Evolutionary conservation across 1,140 invertebrate species (phyloP), one percentile per base, ranked within the genome.

Genomic region (Vanessa atalanta): DNA sequence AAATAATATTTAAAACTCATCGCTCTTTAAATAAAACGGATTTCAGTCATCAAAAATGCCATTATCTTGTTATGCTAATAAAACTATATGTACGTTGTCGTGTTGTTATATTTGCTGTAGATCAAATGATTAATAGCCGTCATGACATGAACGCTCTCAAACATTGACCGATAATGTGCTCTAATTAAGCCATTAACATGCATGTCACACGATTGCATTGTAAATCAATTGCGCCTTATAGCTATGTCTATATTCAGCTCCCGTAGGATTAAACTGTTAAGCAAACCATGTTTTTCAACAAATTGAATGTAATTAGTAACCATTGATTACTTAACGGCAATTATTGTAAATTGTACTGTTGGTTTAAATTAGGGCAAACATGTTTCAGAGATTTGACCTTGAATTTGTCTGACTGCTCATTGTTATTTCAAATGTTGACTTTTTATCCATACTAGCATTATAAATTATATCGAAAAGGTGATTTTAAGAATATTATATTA

Each of bases 181-280:
- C 51, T 57, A 68, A 68, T 68, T 68, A 68, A 57, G 66, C 51
- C n/a, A 68, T 68, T 68, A 68, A 57, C 66, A 68, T 23, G 15
- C 37, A 31, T 43, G 53, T 68, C 66, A 57, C 66, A 55, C 43
- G 16, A 16, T 57, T 47, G 51, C 31, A 16, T 11, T 37, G 26
- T 67, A 43, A 47, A 68, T 68, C 11, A 57, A 68, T 68, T 55
- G 37, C n/a, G 13, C 15, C n/a, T n/a, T 47, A 51, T 43, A 37
- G 23, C 47, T 16, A 51, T 20, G 23, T 3, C 51, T 11, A 26
- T 60, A 55, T 55, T 55, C 53, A 16, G 16, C 15, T 55, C 48
- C 48, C 48, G 48, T 50, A 50, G 48, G 48, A 50, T n/a, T 50
- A 15, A n/a, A 50, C 7, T 50, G 37, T 43, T 43, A 43, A 43